phyloP scores from a whole-genome alignment of 2,888 invertebrate genomes.

The Pammene fasciana region DNA sequence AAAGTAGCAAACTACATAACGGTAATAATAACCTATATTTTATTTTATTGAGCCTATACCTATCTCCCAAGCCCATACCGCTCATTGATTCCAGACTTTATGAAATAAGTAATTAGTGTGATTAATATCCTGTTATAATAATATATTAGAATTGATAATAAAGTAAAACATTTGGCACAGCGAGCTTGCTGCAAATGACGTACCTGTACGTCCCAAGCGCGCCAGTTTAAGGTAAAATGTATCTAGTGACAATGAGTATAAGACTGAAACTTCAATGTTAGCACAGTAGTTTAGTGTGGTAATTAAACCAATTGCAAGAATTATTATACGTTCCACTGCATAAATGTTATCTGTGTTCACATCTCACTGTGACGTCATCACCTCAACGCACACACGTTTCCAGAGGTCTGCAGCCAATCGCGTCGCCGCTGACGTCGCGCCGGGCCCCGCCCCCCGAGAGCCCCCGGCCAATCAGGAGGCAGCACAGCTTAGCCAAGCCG shows the following conservation, averaged over 20 bases:
- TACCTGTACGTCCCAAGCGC: neutral
- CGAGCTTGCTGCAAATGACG: neutral
- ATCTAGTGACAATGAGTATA: neutral
- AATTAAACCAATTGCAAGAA: neutral
- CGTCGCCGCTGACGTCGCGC: conserved; percentile 61
- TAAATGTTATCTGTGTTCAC: neutral
- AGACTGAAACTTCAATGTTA: neutral
- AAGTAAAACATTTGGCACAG: conserved; percentile 1
- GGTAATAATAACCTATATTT: no score
- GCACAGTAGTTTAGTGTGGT: neutral
- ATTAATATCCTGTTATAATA: no score
- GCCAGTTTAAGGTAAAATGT: conserved; percentile 6
- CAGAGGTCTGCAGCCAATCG: conserved; percentile 68
- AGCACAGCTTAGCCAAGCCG: conserved; percentile 65
- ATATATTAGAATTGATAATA: no score
- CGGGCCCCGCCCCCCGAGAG: conserved; percentile 65
- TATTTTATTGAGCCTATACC: no score
- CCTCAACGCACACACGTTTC: conserved; percentile 15
- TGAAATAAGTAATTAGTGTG: no score
- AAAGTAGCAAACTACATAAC: no score
- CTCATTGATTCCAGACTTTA: no score
- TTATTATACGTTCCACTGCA: neutral
- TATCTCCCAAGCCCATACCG: no score
- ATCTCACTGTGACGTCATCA: conserved; percentile 28
- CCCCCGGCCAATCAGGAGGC: conserved; percentile 67